These are phyloP conservation scores for Hormaphis cornu DNA, from an alignment of 1,140 invertebrate genomes.

Conservation along the genomic window DNA sequence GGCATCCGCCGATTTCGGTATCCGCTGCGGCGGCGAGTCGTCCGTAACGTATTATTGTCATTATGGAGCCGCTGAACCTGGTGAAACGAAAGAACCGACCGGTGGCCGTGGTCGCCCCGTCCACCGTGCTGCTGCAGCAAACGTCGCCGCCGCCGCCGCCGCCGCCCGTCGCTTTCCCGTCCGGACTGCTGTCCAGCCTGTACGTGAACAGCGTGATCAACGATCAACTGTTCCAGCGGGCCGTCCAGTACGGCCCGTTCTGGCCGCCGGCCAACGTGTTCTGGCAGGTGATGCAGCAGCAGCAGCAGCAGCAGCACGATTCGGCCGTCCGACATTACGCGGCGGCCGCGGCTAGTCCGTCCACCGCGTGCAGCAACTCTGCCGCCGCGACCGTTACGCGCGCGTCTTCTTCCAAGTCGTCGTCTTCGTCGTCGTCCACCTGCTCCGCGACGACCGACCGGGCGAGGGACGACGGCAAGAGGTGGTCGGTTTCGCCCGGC, in stretches of 20 bases:
- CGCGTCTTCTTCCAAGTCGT: too few relatives aligned
- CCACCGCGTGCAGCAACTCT: background rate
- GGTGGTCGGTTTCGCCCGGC: background rate
- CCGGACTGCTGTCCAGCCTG: constrained; percentile 50
- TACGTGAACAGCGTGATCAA: constrained; percentile 48
- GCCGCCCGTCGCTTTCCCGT: background rate
- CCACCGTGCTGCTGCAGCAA: constrained; percentile 35
- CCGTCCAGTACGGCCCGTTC: constrained; percentile 12
- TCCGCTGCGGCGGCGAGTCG: background rate
- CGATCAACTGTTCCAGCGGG: constrained; percentile 20
- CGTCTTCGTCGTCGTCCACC: background rate
- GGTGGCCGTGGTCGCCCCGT: constrained; percentile 45
- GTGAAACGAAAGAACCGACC: constrained; percentile 44
- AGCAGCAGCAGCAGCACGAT: constrained; percentile 5
- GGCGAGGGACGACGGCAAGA: background rate
- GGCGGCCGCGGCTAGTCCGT: background rate
- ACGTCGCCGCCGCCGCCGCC: constrained; percentile 24
- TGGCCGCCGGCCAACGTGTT: constrained; percentile 25
- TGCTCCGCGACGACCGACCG: too few relatives aligned
- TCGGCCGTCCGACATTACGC: constrained; percentile 20
- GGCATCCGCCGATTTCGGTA: too few relatives aligned
- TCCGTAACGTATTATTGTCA: background rate
- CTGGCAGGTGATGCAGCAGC: constrained; percentile 26
- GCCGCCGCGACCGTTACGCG: background rate
- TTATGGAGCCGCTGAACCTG: constrained; percentile 42